phyloP scores from a whole-genome alignment of 2,113 vertebrate genomes.

The Nycticebus coucang region DNA sequence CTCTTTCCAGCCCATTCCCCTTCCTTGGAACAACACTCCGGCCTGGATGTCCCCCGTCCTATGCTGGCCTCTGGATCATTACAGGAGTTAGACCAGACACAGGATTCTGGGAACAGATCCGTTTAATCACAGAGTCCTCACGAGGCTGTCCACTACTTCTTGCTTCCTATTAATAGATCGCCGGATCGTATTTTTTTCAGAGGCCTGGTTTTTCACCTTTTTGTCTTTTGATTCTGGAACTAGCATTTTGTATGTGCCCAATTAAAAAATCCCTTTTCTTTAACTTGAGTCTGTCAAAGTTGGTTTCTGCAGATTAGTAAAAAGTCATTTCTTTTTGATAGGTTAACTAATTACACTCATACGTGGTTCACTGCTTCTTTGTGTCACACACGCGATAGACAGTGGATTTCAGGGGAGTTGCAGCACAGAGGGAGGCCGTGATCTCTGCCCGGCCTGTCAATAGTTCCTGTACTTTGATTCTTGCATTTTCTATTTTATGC shows the following conservation, averaged over 20 bases:
- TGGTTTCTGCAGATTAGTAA: not conserved
- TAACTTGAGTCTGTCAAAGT: not conserved
- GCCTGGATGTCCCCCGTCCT: not conserved
- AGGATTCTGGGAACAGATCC: not conserved
- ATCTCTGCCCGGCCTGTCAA: not conserved
- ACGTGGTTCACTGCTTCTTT: not conserved
- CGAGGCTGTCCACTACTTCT: not conserved
- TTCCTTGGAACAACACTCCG: not conserved
- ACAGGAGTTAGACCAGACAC: not conserved
- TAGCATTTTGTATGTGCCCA: not conserved
- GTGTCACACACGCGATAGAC: fast-evolving
- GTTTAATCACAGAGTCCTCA: not conserved
- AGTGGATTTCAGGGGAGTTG: not conserved
- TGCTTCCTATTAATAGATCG: not conserved
- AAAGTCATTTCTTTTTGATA: not conserved
- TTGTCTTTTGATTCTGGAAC: not conserved
- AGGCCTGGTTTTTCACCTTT: not conserved
- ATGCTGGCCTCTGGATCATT: too few relatives aligned
- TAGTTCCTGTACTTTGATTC: not conserved
- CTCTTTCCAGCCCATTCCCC: not conserved
- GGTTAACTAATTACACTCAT: not conserved
- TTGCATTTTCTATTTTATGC: not conserved
- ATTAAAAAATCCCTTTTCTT: not conserved
- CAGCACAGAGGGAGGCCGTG: not conserved
- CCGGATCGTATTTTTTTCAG: not conserved